phyloP scores from a whole-genome alignment of 2,888 invertebrate genomes.

The Microchrysa polita region DNA sequence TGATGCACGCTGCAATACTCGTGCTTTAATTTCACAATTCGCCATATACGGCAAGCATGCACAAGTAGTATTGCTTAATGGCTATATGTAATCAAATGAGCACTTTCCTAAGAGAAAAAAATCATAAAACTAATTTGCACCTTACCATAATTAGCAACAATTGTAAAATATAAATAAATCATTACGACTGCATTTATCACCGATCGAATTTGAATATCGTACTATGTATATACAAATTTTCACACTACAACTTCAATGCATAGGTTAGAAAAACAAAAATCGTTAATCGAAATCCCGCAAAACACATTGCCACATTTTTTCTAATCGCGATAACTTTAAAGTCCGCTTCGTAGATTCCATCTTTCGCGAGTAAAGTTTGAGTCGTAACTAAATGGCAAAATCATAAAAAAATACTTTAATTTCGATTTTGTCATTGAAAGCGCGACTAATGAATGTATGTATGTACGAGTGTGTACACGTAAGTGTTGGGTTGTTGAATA shows the following conservation, averaged over 20 bases:
- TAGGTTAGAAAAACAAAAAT: too few species aligned
- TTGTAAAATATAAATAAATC: constrained; percentile 63
- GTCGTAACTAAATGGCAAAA: constrained; percentile 26
- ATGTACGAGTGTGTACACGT: too few species aligned
- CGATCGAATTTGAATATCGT: background rate
- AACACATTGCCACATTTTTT: background rate
- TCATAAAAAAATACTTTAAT: constrained; percentile 21
- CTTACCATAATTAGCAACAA: constrained; percentile 63
- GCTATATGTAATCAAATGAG: too few species aligned
- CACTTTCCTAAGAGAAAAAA: too few species aligned
- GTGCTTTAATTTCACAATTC: too few species aligned
- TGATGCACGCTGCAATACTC: too few species aligned
- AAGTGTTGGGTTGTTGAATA: background rate
- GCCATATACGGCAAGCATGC: too few species aligned
- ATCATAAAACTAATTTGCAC: too few species aligned
- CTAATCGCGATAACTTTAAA: background rate
- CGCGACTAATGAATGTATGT: background rate
- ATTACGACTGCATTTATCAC: constrained; percentile 51
- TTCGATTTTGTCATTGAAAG: constrained; percentile 37
- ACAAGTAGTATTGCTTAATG: too few species aligned
- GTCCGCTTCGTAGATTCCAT: background rate
- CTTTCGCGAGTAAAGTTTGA: constrained; percentile 19
- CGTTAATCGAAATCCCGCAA: background rate
- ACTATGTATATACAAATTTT: background rate
- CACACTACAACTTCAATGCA: too few species aligned